These are phyloP conservation scores for Bufotes viridis DNA, from an alignment of 2,797 vertebrate species.

Conservation along the genomic window DNA sequence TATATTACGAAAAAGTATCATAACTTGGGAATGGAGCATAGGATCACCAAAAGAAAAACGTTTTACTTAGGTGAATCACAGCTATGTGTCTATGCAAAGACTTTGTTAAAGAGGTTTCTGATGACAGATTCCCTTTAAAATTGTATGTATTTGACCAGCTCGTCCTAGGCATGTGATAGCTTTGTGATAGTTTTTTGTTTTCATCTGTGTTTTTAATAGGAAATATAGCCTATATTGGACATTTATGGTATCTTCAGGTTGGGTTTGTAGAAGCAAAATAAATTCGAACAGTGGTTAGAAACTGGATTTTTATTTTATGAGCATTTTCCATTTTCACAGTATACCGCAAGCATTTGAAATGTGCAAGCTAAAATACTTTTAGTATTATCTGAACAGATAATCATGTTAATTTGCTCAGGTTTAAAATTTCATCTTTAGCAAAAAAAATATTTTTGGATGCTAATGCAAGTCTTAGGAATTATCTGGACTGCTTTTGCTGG, in stretches of 20 bases:
- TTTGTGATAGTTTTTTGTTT: too few species aligned
- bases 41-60: too few species aligned
- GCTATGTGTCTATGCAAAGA: too few species aligned
- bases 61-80: too few species aligned
- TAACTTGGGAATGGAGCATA: too few species aligned
- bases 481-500: slow-evolving; percentile 4
- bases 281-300: not conserved
- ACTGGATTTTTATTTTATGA: not conserved
- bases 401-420: not conserved
- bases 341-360: not conserved
- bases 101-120: too few species aligned
- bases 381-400: not conserved
- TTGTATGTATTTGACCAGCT: too few species aligned
- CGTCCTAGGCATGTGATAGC: too few species aligned
- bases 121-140: too few species aligned
- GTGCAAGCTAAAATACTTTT: not conserved
- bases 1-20: too few species aligned
- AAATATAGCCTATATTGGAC: not conserved
- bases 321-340: not conserved
- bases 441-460: not conserved
- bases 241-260: not conserved
- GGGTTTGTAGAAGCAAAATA: not conserved
- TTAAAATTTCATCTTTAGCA: not conserved
- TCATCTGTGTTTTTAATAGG: too few species aligned
- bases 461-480: not conserved